Evolutionary conservation across 2,888 invertebrate genomes (phyloP).

Genomic region (Halocaridina rubra): DNA sequence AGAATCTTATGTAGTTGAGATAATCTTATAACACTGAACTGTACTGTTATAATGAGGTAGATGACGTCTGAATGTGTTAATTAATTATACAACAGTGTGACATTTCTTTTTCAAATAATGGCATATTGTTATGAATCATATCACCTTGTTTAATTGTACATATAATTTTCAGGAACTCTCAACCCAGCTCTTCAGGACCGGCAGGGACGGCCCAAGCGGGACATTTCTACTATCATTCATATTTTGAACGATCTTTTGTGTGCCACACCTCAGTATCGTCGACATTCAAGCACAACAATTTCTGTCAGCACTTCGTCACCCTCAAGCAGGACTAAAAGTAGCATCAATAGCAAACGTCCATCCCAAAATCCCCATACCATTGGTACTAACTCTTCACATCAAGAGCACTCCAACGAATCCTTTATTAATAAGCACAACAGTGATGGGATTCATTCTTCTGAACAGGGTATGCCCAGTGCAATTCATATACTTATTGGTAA

Average conservation of each 20-base stretch:
- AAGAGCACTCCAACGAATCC: neutral
- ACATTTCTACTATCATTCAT: conserved; percentile 95
- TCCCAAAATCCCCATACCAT: neutral
- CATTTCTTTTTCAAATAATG: no score
- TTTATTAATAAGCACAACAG: neutral
- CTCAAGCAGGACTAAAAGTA: conserved; percentile 31
- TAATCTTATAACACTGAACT: no score
- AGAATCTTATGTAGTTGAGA: no score
- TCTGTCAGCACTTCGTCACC: conserved; percentile 48
- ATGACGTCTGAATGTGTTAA: no score
- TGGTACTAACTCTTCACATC: neutral
- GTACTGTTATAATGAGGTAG: no score
- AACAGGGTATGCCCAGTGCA: conserved; percentile 18
- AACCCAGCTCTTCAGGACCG: conserved; percentile 93
- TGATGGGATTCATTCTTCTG: conserved; percentile 10
- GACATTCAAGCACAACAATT: conserved; percentile 30
- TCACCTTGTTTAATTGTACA: no score
- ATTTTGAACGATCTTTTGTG: conserved; percentile 93
- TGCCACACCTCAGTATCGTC: conserved; percentile 78
- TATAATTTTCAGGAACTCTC: conserved; percentile 86
- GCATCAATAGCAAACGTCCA: neutral
- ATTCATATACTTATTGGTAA: no score
- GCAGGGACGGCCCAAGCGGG: conserved; percentile 90
- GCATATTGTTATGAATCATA: no score
- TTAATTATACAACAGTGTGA: no score